A percentile compares a stretch with the other conserved stretches of the same genome.
Conservation (phyloP, 2,888 invertebrate genomes). For the Meloe dianella region DNA sequence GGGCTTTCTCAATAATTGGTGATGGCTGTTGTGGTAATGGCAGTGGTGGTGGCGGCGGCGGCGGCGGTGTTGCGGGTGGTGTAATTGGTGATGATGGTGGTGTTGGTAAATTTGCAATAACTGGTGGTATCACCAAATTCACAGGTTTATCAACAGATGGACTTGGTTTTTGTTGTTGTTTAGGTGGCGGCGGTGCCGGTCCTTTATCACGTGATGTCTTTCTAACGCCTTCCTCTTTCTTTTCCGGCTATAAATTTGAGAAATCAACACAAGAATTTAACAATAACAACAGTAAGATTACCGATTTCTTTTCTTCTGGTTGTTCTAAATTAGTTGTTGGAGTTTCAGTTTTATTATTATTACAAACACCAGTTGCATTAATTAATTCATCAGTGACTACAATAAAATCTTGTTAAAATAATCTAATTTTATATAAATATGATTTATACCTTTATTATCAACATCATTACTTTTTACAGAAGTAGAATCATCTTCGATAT, state of each 20-base stretch:
- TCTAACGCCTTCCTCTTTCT: conserved; percentile 67
- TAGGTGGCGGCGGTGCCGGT: conserved; percentile 74
- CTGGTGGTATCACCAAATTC: conserved; percentile 27
- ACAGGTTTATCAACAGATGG: conserved; percentile 51
- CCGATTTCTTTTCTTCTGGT: conserved; percentile 42
- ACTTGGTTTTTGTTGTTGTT: conserved; percentile 46
- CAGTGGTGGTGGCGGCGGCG: conserved; percentile 35
- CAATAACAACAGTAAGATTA: conserved; percentile 18
- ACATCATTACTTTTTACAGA: conserved; percentile 83
- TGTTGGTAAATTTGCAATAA: conserved; percentile 49
- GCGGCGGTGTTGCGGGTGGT: conserved; percentile 54
- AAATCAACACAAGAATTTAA: neutral
- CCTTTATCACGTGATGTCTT: conserved; percentile 74
- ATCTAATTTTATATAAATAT: conserved; percentile 17
- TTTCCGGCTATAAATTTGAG: conserved; percentile 65
- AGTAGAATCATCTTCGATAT: conserved; percentile 90
- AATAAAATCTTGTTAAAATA: conserved; percentile 34
- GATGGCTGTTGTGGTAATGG: conserved; percentile 30
- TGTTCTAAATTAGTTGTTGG: conserved; percentile 16
- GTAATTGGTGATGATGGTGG: conserved; percentile 56
- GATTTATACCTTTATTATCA: conserved; percentile 73
- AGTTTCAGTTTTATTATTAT: conserved; percentile 16
- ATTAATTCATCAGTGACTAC: conserved; percentile 58
- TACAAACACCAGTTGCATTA: conserved; percentile 29
- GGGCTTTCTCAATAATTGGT: conserved; percentile 22